phyloP scores from a whole-genome alignment of 2,888 invertebrate species.

The Xestia rhomboidea region DNA sequence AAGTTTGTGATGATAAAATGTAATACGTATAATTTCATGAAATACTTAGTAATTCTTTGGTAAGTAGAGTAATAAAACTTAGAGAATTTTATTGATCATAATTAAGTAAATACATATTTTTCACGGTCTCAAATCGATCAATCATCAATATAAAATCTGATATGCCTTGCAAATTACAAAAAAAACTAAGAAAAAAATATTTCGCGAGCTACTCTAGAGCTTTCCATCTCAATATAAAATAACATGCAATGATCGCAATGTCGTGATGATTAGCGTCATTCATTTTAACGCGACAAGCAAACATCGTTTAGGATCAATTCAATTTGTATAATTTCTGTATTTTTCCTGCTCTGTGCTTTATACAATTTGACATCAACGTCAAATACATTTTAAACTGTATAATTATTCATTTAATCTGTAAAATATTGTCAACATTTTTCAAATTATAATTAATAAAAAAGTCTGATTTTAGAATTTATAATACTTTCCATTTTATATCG shows the following conservation, averaged over 20 bases:
- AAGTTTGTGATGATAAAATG: not conserved
- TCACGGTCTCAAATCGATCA: not conserved
- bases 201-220: not conserved
- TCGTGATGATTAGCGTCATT: slow-evolving; percentile 56
- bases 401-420: slow-evolving; percentile 18
- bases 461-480: slow-evolving; percentile 37
- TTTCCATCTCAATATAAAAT: slow-evolving; percentile 39
- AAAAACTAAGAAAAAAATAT: not conserved
- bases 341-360: slow-evolving; percentile 41
- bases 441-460: slow-evolving; percentile 13
- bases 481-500: slow-evolving; percentile 22
- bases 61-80: not conserved
- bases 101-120: not conserved
- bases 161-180: not conserved
- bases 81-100: not conserved
- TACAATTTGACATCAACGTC: slow-evolving; percentile 48
- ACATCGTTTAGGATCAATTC: slow-evolving; percentile 59
- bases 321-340: slow-evolving; percentile 19
- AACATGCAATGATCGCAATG: slow-evolving; percentile 72
- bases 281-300: slow-evolving; percentile 47
- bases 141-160: not conserved
- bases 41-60: not conserved
- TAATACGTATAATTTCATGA: not conserved
- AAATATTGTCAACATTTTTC: slow-evolving; percentile 38
- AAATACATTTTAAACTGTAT: slow-evolving; percentile 16